A percentile compares a stretch with the other conserved stretches of the same genome.
Evolutionary conservation across 2,888 invertebrate genomes (phyloP).

Genomic region (Lepidocyrtinus sp.): DNA sequence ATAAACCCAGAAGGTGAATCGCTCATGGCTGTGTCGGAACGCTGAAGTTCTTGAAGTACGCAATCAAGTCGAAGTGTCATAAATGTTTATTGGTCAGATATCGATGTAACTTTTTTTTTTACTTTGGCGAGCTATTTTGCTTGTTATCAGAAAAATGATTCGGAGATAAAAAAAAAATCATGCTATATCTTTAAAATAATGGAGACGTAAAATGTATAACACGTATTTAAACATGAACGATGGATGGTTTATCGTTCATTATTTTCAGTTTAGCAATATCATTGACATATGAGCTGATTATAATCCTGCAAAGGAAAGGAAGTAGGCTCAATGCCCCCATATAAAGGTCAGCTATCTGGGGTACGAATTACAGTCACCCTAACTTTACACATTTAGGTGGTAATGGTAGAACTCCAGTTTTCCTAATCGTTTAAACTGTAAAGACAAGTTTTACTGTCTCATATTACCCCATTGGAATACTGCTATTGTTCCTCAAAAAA

Average conservation of each 20-base stretch:
- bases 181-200: too few relatives aligned
- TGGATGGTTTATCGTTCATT: neutral
- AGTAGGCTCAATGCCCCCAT: constrained; percentile 25
- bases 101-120: too few relatives aligned
- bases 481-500: too few relatives aligned
- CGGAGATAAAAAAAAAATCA: too few relatives aligned
- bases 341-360: constrained; percentile 32
- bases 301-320: constrained; percentile 24
- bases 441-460: neutral
- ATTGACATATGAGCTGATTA: neutral
- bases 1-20: too few relatives aligned
- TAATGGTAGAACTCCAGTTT: neutral
- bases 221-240: neutral
- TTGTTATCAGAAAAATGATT: too few relatives aligned
- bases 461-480: neutral
- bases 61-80: too few relatives aligned
- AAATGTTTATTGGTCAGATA: too few relatives aligned
- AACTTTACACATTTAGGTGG: neutral
- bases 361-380: neutral
- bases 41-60: too few relatives aligned
- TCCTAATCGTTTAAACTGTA: too few relatives aligned
- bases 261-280: neutral
- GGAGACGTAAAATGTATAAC: too few relatives aligned
- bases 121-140: neutral
- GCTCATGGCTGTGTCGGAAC: too few relatives aligned